These are phyloP conservation scores for Pontoporia blainvillei DNA, from an alignment of 2,113 vertebrate species.

Conservation along the genomic window DNA sequence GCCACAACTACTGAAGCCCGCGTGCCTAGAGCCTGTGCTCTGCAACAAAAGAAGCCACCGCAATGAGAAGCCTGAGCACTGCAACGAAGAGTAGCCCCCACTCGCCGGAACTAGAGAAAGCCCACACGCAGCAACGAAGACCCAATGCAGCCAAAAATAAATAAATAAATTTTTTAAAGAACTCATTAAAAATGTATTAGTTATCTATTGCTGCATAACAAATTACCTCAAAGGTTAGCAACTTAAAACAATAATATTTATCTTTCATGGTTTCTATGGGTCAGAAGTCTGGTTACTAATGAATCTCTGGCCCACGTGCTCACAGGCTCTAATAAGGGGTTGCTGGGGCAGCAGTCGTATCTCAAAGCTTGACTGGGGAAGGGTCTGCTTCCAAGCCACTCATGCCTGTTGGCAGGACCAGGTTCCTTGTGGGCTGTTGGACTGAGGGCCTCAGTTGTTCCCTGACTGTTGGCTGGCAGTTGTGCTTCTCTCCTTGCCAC, in stretches of 20 bases:
- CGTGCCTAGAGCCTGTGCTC: too few relatives aligned
- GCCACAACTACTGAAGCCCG: too few relatives aligned
- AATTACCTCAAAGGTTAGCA: neutral
- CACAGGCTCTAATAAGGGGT: neutral
- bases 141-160: too few relatives aligned
- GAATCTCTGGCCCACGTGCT: neutral
- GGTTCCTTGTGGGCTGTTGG: neutral
- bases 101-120: too few relatives aligned
- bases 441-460: neutral
- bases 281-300: neutral
- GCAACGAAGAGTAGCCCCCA: too few relatives aligned
- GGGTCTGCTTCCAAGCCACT: neutral
- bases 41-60: too few relatives aligned
- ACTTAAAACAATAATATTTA: neutral
- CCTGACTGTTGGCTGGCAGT: neutral
- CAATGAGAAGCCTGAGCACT: too few relatives aligned
- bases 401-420: neutral
- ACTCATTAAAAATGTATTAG: neutral
- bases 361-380: neutral
- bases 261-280: neutral
- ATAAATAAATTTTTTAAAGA: neutral
- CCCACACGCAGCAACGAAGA: fast-evolving
- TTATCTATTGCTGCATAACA: neutral
- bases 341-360: neutral
- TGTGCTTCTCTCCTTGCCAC: neutral